phyloP scores from a whole-genome alignment of 2,888 invertebrate species.

The Phania funesta region DNA sequence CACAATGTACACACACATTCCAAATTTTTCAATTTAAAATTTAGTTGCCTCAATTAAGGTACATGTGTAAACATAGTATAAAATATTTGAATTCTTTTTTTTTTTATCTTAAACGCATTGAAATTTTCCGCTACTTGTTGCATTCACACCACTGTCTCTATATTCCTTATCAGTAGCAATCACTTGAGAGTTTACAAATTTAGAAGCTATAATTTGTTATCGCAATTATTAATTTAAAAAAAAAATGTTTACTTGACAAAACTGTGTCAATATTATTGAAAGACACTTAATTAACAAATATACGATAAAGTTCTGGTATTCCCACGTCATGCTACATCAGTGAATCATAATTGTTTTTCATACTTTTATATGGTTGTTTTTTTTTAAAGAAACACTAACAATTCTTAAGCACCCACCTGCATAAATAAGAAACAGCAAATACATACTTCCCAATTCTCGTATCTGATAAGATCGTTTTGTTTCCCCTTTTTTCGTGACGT shows the following conservation, averaged over 20 bases:
- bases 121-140: too few relatives aligned
- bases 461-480: constrained; percentile 5
- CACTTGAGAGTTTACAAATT: neutral
- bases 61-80: too few relatives aligned
- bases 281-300: neutral
- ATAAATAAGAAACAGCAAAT: neutral
- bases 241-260: constrained; percentile 18
- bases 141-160: neutral
- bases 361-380: neutral
- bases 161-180: constrained; percentile 21
- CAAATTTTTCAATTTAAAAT: too few relatives aligned
- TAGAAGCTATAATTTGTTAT: constrained; percentile 24
- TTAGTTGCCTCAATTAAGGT: too few relatives aligned
- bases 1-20: too few relatives aligned
- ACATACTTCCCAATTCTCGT: neutral
- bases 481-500: constrained; percentile 25
- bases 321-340: neutral
- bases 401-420: neutral
- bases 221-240: constrained; percentile 22
- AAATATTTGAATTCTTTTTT: too few relatives aligned
- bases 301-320: constrained; percentile 8
- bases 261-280: constrained; percentile 8
- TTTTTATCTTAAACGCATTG: too few relatives aligned
- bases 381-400: constrained; percentile 5
- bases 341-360: constrained; percentile 47